Conservation (phyloP, 2,888 invertebrate genomes). For the Dascillus cervinus region DNA sequence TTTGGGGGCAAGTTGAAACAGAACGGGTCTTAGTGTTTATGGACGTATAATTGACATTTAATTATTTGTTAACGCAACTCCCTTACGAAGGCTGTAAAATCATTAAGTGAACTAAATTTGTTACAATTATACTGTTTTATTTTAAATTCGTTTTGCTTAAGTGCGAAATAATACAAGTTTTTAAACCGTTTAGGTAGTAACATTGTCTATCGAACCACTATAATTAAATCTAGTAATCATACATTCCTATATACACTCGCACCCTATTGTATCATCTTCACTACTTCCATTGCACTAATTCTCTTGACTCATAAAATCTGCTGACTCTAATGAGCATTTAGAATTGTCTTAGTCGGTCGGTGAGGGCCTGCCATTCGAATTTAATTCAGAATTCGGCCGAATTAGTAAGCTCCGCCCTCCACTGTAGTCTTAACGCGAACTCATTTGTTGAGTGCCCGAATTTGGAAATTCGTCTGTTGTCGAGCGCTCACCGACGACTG, state of each 20-base stretch:
- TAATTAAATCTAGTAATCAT: slow-evolving; percentile 23
- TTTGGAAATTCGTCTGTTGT: too few species aligned
- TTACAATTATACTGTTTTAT: too few species aligned
- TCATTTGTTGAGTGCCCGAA: too few species aligned
- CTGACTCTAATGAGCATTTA: slow-evolving; percentile 41
- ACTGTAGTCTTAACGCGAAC: too few species aligned
- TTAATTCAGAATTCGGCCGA: slow-evolving; percentile 11
- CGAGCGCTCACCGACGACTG: slow-evolving; percentile 22
- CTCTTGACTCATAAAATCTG: slow-evolving; percentile 32
- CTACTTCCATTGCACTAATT: slow-evolving; percentile 33
- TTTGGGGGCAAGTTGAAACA: too few species aligned
- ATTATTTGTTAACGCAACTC: slow-evolving; percentile 32
- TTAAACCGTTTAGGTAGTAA: too few species aligned
- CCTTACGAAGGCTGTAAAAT: too few species aligned
- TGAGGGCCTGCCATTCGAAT: slow-evolving; percentile 14
- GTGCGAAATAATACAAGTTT: too few species aligned
- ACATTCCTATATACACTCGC: slow-evolving; percentile 39
- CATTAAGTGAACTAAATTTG: not conserved
- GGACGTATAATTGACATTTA: slow-evolving; percentile 42
- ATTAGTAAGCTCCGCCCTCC: too few species aligned
- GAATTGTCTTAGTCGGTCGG: slow-evolving; percentile 33
- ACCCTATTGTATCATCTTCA: slow-evolving; percentile 36
- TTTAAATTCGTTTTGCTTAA: too few species aligned
- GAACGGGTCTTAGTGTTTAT: too few species aligned
- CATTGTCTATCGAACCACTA: not conserved